Evolutionary conservation across 2,113 vertebrate species (phyloP).

Genomic region (Elgaria multicarinata): DNA sequence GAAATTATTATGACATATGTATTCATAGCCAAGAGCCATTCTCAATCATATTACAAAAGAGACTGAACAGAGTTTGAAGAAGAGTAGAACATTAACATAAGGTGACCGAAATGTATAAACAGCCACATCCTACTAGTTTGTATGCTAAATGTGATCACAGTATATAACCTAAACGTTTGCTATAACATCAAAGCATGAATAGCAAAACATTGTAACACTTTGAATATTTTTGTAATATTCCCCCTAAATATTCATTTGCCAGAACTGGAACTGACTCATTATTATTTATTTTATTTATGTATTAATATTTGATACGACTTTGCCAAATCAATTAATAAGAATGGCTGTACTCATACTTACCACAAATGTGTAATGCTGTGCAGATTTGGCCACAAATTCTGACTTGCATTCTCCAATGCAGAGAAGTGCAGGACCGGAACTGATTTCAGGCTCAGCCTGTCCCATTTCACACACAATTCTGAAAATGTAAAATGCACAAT

Average conservation of each 20-base stretch:
- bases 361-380: slow-evolving; percentile 93
- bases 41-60: neutral
- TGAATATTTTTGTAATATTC: neutral
- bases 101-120: neutral
- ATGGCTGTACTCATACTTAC: slow-evolving; percentile 71
- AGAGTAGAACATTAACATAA: neutral
- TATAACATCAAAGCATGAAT: neutral
- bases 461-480: slow-evolving; percentile 99
- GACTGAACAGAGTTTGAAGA: neutral
- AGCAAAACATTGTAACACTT: neutral
- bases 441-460: slow-evolving; percentile 78
- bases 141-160: neutral
- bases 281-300: neutral
- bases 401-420: slow-evolving; percentile 95
- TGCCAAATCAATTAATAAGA: neutral
- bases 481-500: slow-evolving; percentile 48
- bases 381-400: slow-evolving; percentile 90
- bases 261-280: neutral
- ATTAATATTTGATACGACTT: neutral
- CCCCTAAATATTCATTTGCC: neutral
- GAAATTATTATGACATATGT: neutral
- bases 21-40: neutral
- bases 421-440: slow-evolving; percentile 89
- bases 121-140: neutral
- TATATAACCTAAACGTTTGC: neutral